Percentiles rank a stretch among this genome's conserved stretches.
These are phyloP conservation scores for Reinhardtius hippoglossoides DNA, from an alignment of 2,113 vertebrate species.

Conservation along the genomic window DNA sequence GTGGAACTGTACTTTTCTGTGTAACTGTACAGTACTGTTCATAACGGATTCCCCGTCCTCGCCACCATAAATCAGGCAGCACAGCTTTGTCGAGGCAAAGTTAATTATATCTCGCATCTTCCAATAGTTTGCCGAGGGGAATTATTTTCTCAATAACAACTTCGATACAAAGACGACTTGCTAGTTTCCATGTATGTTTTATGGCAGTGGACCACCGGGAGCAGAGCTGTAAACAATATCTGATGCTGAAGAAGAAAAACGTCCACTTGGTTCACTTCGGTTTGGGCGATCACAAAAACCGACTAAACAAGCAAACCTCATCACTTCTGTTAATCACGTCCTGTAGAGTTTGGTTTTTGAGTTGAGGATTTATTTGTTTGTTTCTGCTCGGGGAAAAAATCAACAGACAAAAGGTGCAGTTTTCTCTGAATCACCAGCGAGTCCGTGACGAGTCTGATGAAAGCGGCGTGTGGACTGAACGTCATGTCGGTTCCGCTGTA, in stretches of 20 bases:
- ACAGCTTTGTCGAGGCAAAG: slow-evolving; percentile 38
- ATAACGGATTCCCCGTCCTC: neutral
- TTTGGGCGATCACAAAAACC: slow-evolving; percentile 33
- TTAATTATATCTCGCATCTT: slow-evolving; percentile 46
- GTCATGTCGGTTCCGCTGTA: slow-evolving; percentile 36
- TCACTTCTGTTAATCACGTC: slow-evolving; percentile 20
- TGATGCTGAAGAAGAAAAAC: slow-evolving; percentile 33
- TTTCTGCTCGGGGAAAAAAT: neutral
- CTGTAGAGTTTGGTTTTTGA: slow-evolving; percentile 3
- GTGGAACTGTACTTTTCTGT: slow-evolving; percentile 32
- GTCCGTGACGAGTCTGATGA: slow-evolving; percentile 20
- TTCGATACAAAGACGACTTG: slow-evolving; percentile 24
- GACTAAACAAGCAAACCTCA: slow-evolving; percentile 30
- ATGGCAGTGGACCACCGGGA: slow-evolving; percentile 31
- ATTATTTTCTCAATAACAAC: slow-evolving; percentile 52
- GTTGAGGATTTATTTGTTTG: slow-evolving; percentile 9
- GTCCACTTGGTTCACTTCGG: slow-evolving; percentile 2
- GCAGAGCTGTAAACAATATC: slow-evolving; percentile 41
- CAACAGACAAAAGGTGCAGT: slow-evolving; percentile 24
- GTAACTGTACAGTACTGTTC: neutral
- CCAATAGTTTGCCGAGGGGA: slow-evolving; percentile 35
- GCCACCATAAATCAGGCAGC: slow-evolving; percentile 16
- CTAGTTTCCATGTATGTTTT: slow-evolving; percentile 52
- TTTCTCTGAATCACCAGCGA: slow-evolving; percentile 1
- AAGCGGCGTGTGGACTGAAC: slow-evolving; percentile 12